These are phyloP conservation scores for Trichogramma pretiosum DNA, from an alignment of 1,140 invertebrate species.

Conservation along the genomic window DNA sequence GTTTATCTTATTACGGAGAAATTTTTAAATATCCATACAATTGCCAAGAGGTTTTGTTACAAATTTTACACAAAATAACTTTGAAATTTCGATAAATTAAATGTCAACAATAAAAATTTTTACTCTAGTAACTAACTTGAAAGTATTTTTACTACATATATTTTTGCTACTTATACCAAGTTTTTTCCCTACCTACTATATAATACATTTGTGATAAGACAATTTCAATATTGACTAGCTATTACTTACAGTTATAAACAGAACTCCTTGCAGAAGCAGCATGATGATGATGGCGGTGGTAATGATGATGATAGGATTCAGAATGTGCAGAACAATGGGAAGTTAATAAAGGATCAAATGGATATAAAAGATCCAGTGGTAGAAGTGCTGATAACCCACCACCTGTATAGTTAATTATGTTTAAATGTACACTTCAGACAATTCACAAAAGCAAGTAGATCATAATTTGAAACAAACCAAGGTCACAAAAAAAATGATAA, in stretches of 20 bases:
- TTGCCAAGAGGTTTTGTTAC: too few relatives aligned
- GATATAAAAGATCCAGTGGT: conserved; percentile 42
- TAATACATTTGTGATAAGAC: too few relatives aligned
- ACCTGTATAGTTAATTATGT: conserved; percentile 30
- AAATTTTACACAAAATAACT: too few relatives aligned
- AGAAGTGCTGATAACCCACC: conserved; percentile 44
- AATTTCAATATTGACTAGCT: too few relatives aligned
- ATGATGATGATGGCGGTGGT: conserved; percentile 44
- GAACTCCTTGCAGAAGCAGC: conserved; percentile 41
- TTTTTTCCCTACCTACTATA: too few relatives aligned
- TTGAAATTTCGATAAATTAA: too few relatives aligned
- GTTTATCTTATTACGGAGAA: too few relatives aligned
- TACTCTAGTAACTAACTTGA: neutral
- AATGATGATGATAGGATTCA: conserved; percentile 45
- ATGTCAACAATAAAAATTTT: too few relatives aligned
- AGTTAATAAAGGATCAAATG: conserved; percentile 44
- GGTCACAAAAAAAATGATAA: neutral
- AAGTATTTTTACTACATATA: neutral
- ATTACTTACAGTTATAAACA: conserved; percentile 43
- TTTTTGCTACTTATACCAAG: neutral
- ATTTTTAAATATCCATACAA: too few relatives aligned
- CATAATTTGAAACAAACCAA: conserved; percentile 1
- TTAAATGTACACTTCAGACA: conserved; percentile 4
- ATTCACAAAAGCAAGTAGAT: conserved; percentile 2
- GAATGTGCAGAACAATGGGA: conserved; percentile 42